phyloP scores from a whole-genome alignment of 2,113 vertebrate genomes.

The Peromyscus polionotus region DNA sequence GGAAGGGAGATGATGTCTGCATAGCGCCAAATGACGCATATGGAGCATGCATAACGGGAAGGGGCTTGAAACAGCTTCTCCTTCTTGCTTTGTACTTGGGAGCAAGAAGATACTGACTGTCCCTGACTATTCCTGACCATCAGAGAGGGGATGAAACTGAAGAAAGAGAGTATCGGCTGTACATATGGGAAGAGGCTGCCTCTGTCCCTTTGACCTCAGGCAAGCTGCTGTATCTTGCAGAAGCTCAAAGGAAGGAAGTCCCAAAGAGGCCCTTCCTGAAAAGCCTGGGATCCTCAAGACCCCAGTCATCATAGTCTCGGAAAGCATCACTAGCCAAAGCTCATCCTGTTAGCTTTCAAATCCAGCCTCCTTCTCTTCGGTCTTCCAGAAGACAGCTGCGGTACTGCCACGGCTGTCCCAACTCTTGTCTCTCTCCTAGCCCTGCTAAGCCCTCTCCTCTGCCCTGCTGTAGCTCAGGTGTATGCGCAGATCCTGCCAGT shows the following conservation, averaged over 20 bases:
- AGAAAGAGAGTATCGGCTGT: background rate
- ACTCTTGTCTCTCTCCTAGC: background rate
- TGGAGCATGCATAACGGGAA: background rate
- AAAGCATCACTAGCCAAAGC: background rate
- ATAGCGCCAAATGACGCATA: rapidly evolving
- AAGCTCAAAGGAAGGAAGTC: background rate
- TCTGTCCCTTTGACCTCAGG: background rate
- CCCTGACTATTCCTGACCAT: background rate
- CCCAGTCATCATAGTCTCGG: background rate
- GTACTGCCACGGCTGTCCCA: too few species aligned
- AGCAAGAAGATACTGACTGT: background rate
- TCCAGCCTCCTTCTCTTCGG: rapidly evolving
- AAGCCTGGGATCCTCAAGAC: background rate
- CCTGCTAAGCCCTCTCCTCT: background rate
- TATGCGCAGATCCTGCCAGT: too few species aligned
- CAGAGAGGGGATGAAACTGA: background rate
- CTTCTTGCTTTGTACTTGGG: background rate
- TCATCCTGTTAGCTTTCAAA: background rate
- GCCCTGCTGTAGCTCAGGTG: background rate
- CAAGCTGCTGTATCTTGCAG: too few species aligned
- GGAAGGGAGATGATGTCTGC: background rate
- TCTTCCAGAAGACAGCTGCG: background rate
- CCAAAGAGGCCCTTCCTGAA: background rate
- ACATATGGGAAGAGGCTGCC: background rate
- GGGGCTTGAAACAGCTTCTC: background rate